Conservation (phyloP, 2,113 vertebrate genomes). For the Copsychus sechellarum region DNA sequence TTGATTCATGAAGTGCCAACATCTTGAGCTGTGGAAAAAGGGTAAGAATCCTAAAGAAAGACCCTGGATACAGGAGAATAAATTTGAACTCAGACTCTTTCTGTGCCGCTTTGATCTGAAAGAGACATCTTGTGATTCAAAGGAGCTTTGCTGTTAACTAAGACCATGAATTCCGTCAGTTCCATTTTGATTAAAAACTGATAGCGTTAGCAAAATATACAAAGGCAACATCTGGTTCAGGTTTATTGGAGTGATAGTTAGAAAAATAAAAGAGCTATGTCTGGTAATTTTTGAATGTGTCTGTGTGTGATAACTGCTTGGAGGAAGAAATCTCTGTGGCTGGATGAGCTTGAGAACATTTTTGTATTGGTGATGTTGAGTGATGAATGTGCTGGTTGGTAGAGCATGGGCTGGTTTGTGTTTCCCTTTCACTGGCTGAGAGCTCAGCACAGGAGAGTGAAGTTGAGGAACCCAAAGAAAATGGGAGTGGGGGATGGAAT, state of each 20-base stretch:
- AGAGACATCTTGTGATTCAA: conserved; percentile 64
- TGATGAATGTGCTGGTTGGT: not conserved
- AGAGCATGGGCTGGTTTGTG: not conserved
- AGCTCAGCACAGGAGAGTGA: not conserved
- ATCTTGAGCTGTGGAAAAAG: conserved; percentile 64
- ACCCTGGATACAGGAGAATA: conserved; percentile 47
- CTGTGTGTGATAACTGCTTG: not conserved
- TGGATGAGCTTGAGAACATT: not conserved
- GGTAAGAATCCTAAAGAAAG: conserved; percentile 51
- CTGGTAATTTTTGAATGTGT: not conserved
- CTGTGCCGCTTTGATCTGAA: conserved; percentile 61
- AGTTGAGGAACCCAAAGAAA: not conserved
- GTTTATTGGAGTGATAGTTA: not conserved
- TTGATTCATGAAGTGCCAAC: conserved; percentile 59
- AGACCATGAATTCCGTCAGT: conserved; percentile 45
- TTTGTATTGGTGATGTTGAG: not conserved
- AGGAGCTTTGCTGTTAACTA: conserved; percentile 43
- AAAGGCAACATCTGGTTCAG: conserved; percentile 1
- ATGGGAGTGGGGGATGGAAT: not conserved
- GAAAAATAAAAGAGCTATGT: not conserved
- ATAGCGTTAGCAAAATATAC: not conserved
- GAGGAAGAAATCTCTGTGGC: not conserved
- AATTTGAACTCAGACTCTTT: conserved; percentile 67
- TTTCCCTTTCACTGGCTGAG: not conserved
- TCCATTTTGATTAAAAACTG: conserved; percentile 51